These are phyloP conservation scores for Drosophila eohydei DNA, from an alignment of 2,888 invertebrate species.

Conservation along the genomic window DNA sequence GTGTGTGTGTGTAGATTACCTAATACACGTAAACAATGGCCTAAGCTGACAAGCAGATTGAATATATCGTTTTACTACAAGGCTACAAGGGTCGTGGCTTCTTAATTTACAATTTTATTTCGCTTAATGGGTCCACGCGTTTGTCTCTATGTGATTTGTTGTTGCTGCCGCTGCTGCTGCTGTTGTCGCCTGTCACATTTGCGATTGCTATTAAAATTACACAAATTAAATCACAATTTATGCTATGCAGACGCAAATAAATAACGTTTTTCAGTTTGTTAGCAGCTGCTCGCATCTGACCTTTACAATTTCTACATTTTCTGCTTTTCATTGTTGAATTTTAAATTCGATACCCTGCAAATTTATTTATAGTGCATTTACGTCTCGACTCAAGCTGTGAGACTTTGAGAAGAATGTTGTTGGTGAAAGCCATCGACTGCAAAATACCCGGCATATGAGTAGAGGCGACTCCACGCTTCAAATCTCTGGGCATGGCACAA, in stretches of 20 bases:
- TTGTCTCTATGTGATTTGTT: background rate
- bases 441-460: background rate
- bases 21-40: background rate
- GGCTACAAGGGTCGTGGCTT: conserved; percentile 1
- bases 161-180: background rate
- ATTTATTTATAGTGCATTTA: no score
- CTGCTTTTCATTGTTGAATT: conserved; percentile 10
- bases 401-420: no score
- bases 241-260: conserved; percentile 14
- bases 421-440: background rate
- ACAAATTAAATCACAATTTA: conserved; percentile 62
- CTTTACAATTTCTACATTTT: conserved; percentile 1
- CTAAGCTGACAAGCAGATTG: background rate
- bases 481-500: no score
- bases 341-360: background rate
- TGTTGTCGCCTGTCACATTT: conserved; percentile 25
- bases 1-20: conserved; percentile 8
- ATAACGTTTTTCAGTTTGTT: conserved; percentile 19
- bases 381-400: no score
- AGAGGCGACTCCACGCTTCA: background rate
- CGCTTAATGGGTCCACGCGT: background rate
- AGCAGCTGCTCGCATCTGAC: conserved; percentile 5
- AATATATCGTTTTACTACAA: conserved; percentile 11
- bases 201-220: conserved; percentile 52
- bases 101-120: conserved; percentile 8